Evolutionary conservation across 53 echinoderm and acorn worm species (phyloP).

Genomic region (Paracentrotus lividus): DNA sequence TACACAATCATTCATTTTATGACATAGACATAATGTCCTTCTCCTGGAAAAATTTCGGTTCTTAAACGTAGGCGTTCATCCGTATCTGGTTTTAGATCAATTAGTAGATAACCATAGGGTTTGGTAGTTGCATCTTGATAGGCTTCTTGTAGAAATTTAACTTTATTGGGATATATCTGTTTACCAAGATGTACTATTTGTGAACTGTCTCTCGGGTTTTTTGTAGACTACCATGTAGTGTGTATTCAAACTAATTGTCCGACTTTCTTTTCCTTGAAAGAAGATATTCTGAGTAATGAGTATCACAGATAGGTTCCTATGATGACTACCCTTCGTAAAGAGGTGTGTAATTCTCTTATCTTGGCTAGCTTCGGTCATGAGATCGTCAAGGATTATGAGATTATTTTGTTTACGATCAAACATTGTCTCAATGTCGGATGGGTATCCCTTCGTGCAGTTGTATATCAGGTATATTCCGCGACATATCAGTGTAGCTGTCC

Average conservation of each 20-base stretch:
- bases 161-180: slow-evolving; percentile 26
- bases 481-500: not conserved
- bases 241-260: not conserved
- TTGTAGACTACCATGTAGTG: slow-evolving; percentile 71
- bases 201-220: slow-evolving; percentile 83
- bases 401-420: slow-evolving; percentile 67
- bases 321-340: slow-evolving; percentile 10
- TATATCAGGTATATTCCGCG: not conserved
- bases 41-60: not conserved
- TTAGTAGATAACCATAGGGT: not conserved
- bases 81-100: slow-evolving; percentile 5
- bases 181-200: slow-evolving; percentile 84
- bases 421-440: slow-evolving; percentile 65
- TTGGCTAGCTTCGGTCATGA: slow-evolving; percentile 43
- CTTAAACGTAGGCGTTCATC: not conserved
- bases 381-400: not conserved
- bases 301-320: slow-evolving; percentile 71
- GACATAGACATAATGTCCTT: slow-evolving; percentile 20
- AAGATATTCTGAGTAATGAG: slow-evolving; percentile 83
- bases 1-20: not conserved
- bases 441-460: not conserved
- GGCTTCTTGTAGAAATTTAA: not conserved
- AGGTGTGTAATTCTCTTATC: slow-evolving; percentile 43
- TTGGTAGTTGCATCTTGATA: not conserved
- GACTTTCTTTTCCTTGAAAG: slow-evolving; percentile 79